Evolutionary conservation across 64 coral and sea anemone species (phyloP).

Genomic region (Acropora yongei): DNA sequence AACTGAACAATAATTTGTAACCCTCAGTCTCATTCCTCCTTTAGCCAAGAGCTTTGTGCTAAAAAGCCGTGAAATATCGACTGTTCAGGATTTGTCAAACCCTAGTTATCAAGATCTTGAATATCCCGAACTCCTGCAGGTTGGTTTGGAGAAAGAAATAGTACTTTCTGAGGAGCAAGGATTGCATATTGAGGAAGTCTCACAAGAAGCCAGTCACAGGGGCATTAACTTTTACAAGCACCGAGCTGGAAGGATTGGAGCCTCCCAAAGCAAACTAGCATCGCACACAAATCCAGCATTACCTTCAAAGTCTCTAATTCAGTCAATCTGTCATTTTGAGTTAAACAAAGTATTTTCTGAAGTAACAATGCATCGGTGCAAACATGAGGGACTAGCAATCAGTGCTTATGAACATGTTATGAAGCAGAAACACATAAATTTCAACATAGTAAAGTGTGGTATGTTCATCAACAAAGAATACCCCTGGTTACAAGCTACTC

Average conservation of each 20-base stretch:
- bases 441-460: conserved; percentile 42
- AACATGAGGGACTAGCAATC: conserved; percentile 48
- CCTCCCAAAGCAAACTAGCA: background rate
- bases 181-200: too few species aligned
- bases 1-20: too few species aligned
- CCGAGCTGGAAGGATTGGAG: background rate
- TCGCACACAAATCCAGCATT: background rate
- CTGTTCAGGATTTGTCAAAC: too few species aligned
- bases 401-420: conserved; percentile 41
- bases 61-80: too few species aligned
- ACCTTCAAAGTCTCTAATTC: background rate
- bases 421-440: conserved; percentile 48
- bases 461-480: conserved; percentile 34
- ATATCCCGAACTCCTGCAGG: too few species aligned
- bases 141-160: too few species aligned
- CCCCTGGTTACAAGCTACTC: conserved; percentile 59
- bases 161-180: too few species aligned
- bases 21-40: too few species aligned
- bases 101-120: too few species aligned
- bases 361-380: conserved; percentile 16
- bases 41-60: too few species aligned
- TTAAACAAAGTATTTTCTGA: conserved; percentile 20
- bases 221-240: background rate
- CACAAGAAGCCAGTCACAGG: too few species aligned
- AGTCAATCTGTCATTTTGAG: conserved; percentile 20